Base-by-base conservation (phyloP, 2,888 invertebrate species). In the Caenorhabditis virilis region DNA sequence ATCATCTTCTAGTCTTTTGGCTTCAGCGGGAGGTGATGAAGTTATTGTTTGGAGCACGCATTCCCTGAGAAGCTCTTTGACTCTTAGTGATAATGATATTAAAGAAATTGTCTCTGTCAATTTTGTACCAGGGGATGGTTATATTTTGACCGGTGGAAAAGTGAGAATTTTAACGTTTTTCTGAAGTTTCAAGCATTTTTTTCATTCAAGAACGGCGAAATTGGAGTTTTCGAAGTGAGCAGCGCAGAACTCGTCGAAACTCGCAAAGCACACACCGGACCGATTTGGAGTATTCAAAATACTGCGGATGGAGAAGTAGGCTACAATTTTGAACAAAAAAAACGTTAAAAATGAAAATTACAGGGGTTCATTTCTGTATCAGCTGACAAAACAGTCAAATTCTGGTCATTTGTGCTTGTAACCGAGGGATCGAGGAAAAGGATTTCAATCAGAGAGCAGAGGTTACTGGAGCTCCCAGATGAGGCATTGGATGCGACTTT, bases 101-200 rank as follows among this genome's bases (percentile, higher is more conserved):
- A 65, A 58, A 22, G 78, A 80, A 23, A 89, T 91, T 9, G 85
- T 90, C 53, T 88, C 89, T 62, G 87, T 89, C 2, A 86, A 89
- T 70, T 94, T 95, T 86, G 91, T 91, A 20, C 93, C 94, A 18
- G 91, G 90, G 18, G 95, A 98, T 86, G 88, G 93, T 15, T 92
- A 95, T 86, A 89, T 91, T 39, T 85, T 98, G 51, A 88, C 91
- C 48, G 97, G 93, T 3, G 88, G 92, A 69, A 91, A 91, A 84
- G 89, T 86, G 7, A 20, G 38, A 47, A 39, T 1, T 0, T 27
- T 35, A 18, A 9, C 5, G 22, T 16, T 25, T 42, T 22, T 15
- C 2, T 18, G 35, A 22, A 18, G 18, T 11, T 7, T 18, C 39
- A 39, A 18, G 6, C 39, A 39, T 9, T 30, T 30, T 30, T 30